Base-by-base conservation (phyloP, 1,140 invertebrate species). In the Atopsyche davidsoni region DNA sequence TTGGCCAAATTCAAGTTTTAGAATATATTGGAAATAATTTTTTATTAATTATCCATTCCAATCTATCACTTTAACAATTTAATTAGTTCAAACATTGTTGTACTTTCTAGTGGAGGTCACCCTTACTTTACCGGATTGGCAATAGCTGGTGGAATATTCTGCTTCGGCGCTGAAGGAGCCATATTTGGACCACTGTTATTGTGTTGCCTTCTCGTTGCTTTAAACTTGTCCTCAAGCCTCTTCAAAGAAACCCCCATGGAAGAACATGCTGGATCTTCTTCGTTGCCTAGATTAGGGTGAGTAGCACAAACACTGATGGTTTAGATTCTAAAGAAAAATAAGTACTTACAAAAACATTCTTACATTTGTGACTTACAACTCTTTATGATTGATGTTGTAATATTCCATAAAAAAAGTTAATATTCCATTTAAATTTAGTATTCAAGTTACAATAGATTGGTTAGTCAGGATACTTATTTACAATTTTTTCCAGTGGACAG, bases 91-190 rank as follows among this genome's bases (percentile, higher is more conserved):
- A 17, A 3, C 9, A 53, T 25, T 55, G n/a, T n/a, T n/a, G n/a
- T n/a, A n/a, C n/a, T n/a, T 72, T 79, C 40, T 61, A 91, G 87
- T 47, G 90, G 89, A 9, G 92, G 94, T 18, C 96, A 99, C 78
- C 96, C 96, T 0, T 99, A 98, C 73, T 79, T 99, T 21, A 98
- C 96, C n/a, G 96, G 93, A 22, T 70, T 99, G 23, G 90, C 95
- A 0, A 95, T 99, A 59, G 94, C 93, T 7, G 96, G 96, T n/a
- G 96, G 96, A 25, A 91, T 98, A 55, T 96, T 97, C 66, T 98
- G 91, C 75, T 75, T 97, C 45, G 96, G 96, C 0, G 80, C 95
- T 34, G 91, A 98, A 73, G 96, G 96, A 1, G 95, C 94, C 1
- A 90, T 99, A 46, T 86, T 98, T 53, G 96, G 96, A 0, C 96